Evolutionary conservation across 2,113 vertebrate genomes (phyloP), one percentile per base, ranked within the genome.

Genomic region (Synodontis membranacea): DNA sequence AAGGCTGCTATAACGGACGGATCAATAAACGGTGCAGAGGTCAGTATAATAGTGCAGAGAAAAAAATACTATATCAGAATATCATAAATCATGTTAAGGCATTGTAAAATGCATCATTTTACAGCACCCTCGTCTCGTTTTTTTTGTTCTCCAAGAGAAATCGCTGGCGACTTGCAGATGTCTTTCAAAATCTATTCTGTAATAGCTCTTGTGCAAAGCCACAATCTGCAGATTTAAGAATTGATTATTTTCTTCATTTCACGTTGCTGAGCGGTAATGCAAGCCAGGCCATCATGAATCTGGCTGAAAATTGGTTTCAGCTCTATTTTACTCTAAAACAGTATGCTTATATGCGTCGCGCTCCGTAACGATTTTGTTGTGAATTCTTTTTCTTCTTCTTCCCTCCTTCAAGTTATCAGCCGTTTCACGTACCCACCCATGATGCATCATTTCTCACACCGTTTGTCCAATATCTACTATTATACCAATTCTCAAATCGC

Each of bases 11-110:
- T 76, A 84, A 76, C 10, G 21, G 31, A 84, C 25, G 17, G 68
- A 75, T 76, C 42, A 34, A 85, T 85, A 56, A 50, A 66, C 50
- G 75, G n/a, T 39, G 34, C 44, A 52, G 52, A 52, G 52, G 50
- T 56, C 66, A 37, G 34, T 52, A 42, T 37, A 52, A 68, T 52
- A 39, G 42, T 70, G 21, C 39, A 84, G 60, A 46, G n/a, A n/a
- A n/a, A 64, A 56, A 44, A 46, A n/a, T 44, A 21, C 44, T 50
- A 39, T 37, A 42, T 74, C 58, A 46, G 14, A 31, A 31, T 39
- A 17, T 82, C 80, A n/a, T 46, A 31, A 5, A 56, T 56, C 50
- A 37, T 80, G 50, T 54, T 23, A 80, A 25, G 31, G 9, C 78
- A 39, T 34, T 11, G 4, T 80, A 39, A 56, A 56, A 78, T 50